phyloP scores from a whole-genome alignment of 2,888 invertebrate genomes.

The Allygus modestus region DNA sequence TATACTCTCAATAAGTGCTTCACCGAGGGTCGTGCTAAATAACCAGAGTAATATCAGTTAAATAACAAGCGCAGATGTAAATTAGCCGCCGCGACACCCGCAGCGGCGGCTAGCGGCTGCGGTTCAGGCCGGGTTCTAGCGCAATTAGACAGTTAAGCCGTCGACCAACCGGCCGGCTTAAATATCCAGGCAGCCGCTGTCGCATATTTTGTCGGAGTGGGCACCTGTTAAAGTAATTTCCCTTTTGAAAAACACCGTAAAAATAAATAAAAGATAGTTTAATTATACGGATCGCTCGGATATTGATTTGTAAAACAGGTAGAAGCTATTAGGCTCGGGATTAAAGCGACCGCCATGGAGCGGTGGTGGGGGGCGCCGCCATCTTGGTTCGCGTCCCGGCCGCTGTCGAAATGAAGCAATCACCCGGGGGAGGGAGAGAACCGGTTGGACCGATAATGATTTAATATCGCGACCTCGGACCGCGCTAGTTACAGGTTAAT shows the following conservation, averaged over 20 bases:
- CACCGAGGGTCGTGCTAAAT: too few relatives aligned
- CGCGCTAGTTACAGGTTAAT: slow-evolving; percentile 53
- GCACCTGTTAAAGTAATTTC: slow-evolving; percentile 42
- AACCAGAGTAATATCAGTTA: too few relatives aligned
- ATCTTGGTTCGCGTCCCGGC: slow-evolving; percentile 51
- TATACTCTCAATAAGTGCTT: too few relatives aligned
- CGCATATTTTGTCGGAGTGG: slow-evolving; percentile 26
- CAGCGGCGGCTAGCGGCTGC: neutral
- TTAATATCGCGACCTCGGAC: slow-evolving; percentile 51
- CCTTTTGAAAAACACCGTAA: slow-evolving; percentile 44
- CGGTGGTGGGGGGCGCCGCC: slow-evolving; percentile 9
- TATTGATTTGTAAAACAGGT: slow-evolving; percentile 60
- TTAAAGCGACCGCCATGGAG: slow-evolving; percentile 48
- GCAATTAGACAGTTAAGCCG: slow-evolving; percentile 12
- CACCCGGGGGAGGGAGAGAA: slow-evolving; percentile 19
- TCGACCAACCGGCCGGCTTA: neutral
- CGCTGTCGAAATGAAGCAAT: slow-evolving; percentile 52
- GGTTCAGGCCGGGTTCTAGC: neutral
- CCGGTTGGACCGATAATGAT: slow-evolving; percentile 47
- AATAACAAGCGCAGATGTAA: neutral
- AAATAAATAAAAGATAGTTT: slow-evolving; percentile 54
- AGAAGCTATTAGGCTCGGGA: slow-evolving; percentile 48
- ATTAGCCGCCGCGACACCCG: neutral
- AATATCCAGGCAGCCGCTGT: slow-evolving; percentile 16
- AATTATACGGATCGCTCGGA: slow-evolving; percentile 44